Percentiles rank a stretch among this genome's conserved stretches.
These are phyloP conservation scores for Pangasius djambal DNA, from an alignment of 2,797 vertebrate species.

Conservation along the genomic window DNA sequence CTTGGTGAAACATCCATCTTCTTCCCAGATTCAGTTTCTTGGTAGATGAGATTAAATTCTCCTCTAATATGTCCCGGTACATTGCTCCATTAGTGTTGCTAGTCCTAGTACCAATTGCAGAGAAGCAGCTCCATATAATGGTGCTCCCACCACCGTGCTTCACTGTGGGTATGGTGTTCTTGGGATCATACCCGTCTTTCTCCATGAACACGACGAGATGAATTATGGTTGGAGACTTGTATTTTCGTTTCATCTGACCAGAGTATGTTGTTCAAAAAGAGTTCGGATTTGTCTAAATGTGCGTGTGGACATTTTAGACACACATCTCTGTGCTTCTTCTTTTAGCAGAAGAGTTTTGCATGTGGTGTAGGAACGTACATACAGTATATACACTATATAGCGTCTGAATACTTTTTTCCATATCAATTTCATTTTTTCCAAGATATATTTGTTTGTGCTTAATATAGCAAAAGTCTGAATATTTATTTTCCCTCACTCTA, in stretches of 20 bases:
- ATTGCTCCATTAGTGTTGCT: neutral
- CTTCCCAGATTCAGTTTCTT: neutral
- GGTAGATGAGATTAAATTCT: no score
- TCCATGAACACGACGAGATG: neutral
- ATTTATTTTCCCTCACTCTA: neutral
- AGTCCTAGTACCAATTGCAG: neutral
- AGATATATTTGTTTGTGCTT: no score
- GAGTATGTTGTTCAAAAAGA: neutral
- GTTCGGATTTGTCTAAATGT: neutral
- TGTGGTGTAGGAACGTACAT: neutral
- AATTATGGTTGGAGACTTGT: neutral
- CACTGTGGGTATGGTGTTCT: neutral
- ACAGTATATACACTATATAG: neutral
- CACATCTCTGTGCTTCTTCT: neutral
- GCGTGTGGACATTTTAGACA: neutral
- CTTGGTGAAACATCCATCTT: neutral
- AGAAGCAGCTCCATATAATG: neutral
- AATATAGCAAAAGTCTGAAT: neutral
- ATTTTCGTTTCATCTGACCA: neutral
- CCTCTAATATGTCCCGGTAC: neutral
- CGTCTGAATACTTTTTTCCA: no score
- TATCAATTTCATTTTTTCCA: no score
- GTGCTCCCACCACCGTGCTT: neutral
- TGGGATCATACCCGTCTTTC: neutral
- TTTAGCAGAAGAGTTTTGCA: no score